These are phyloP conservation scores for Brachypalpus laphriformis DNA, from an alignment of 2,888 invertebrate species.

Conservation along the genomic window DNA sequence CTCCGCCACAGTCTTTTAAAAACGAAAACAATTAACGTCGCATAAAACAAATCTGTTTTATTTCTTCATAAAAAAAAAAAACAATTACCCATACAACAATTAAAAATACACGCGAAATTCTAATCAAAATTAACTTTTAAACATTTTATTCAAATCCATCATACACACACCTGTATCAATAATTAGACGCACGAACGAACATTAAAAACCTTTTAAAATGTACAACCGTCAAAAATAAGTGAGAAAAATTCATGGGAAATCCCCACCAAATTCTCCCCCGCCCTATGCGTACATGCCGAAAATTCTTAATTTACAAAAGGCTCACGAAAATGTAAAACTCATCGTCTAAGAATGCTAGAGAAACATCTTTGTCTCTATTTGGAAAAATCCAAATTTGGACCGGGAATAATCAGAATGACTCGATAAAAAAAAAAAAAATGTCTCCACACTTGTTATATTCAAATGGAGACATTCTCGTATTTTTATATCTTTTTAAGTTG, in stretches of 20 bases:
- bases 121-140: background rate
- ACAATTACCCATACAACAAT: background rate
- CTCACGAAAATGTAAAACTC: background rate
- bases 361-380: background rate
- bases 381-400: background rate
- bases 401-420: background rate
- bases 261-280: background rate
- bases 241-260: background rate
- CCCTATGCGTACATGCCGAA: background rate
- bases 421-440: background rate
- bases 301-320: background rate
- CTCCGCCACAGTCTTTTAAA: background rate
- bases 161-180: conserved; percentile 4
- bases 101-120: background rate
- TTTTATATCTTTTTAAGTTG: conserved; percentile 46
- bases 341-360: conserved; percentile 14
- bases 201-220: background rate
- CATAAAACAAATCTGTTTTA: background rate
- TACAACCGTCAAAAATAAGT: background rate
- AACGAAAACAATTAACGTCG: background rate
- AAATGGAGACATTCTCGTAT: conserved; percentile 33
- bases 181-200: background rate
- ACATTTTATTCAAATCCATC: background rate
- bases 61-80: background rate
- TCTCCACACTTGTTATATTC: conserved; percentile 7